phyloP scores from a whole-genome alignment of 2,888 invertebrate species.

The Andricus curvator region DNA sequence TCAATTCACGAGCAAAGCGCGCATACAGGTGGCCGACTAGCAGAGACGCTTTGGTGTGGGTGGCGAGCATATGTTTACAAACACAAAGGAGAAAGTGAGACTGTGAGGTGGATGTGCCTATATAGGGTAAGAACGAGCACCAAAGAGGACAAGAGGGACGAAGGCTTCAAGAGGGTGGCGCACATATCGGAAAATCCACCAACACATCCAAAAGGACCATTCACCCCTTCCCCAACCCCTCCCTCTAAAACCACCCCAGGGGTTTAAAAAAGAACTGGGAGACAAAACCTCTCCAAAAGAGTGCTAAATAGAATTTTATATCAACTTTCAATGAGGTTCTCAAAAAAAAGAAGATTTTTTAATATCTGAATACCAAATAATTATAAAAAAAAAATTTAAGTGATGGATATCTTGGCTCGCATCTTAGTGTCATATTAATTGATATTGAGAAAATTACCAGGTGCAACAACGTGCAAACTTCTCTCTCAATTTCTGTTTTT shows the following conservation, averaged over 20 bases:
- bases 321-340: neutral
- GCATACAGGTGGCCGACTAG: conserved; percentile 77
- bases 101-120: conserved; percentile 47
- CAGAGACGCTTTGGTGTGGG: conserved; percentile 55
- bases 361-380: neutral
- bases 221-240: conserved; percentile 44
- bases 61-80: conserved; percentile 66
- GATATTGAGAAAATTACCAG: conserved; percentile 1
- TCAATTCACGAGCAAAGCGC: conserved; percentile 75
- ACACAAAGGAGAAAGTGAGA: conserved; percentile 58
- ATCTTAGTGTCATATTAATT: neutral
- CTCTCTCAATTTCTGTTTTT: neutral
- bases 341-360: neutral
- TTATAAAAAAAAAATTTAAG: neutral
- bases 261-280: conserved; percentile 43
- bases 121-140: conserved; percentile 48
- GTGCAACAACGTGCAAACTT: neutral
- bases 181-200: conserved; percentile 54
- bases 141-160: conserved; percentile 52
- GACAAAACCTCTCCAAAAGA: conserved; percentile 6
- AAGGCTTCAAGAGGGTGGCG: conserved; percentile 53
- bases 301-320: conserved; percentile 25
- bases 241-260: conserved; percentile 51
- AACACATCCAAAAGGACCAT: conserved; percentile 43
- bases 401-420: neutral